Base-by-base conservation (phyloP, 1,140 invertebrate genomes). In the Trissolcus basalis region DNA sequence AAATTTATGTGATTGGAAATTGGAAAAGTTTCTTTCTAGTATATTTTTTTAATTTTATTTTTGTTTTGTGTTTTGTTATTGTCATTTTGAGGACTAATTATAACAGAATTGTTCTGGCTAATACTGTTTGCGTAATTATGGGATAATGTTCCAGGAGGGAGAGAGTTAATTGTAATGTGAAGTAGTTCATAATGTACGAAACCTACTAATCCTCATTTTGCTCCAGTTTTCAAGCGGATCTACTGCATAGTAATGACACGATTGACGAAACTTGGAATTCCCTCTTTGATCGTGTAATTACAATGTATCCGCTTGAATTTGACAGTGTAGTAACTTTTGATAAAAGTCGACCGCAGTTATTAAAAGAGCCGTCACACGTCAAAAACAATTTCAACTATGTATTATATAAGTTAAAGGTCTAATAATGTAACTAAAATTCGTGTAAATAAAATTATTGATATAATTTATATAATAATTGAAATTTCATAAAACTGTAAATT, bases 201-300 rank as follows among this genome's bases (percentile, higher is more conserved):
- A n/a, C n/a, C 35, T 12, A 35, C 53, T 67, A 67, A 67, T 58
- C 2, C 36, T 39, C 9, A 53, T 58, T 58, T 58, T 67, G 63
- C 53, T 67, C 64, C 55, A 68, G 55, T 68, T 68, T 68, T 68
- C 47, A 59, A 59, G 64, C 59, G 44, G 59, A 53, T 68, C 27
- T 32, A 1, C 41, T 6, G 19, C 19, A 27, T 27, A 53, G 49
- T 15, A 59, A 68, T 68, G 15, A 47, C 48, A 59, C 41, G 54
- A 59, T 58, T 15, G 64, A 53, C 47, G 13, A 58, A 53, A 68
- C 64, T 68, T 68, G 45, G 59, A 58, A 59, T 68, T 39, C 16
- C 6, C 19, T 27, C n/a, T 59, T 68, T 54, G 55, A 58, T 68
- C 55, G 39, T 8, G 11, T 48, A 58, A 58, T 58, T 51, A 51